A percentile compares a stretch with the other conserved stretches of the same genome.
Evolutionary conservation across 30 jellyfish, hydroid and myxozoan species (phyloP).

Genomic region (Pelagia noctiluca): DNA sequence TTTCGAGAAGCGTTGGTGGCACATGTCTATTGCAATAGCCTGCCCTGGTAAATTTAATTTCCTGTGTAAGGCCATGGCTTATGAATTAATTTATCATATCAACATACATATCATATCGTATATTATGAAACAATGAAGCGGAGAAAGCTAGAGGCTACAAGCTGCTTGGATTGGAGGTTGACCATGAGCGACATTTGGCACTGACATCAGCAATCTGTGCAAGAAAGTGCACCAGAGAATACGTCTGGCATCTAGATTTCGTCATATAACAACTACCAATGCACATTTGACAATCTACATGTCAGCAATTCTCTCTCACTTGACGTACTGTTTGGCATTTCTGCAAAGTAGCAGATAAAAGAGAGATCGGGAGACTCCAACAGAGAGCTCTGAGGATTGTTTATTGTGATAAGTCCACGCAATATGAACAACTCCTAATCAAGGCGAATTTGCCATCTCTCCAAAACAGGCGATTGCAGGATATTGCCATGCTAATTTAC

Average conservation of each 20-base stretch:
- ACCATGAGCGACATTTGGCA: too few relatives aligned
- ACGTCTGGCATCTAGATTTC: conserved; percentile 52
- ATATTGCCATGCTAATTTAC: conserved; percentile 33
- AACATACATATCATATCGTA: too few relatives aligned
- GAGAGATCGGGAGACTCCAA: conserved; percentile 34
- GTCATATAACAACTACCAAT: conserved; percentile 42
- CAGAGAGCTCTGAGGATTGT: conserved; percentile 20
- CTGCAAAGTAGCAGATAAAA: conserved; percentile 40
- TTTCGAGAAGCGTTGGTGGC: too few relatives aligned
- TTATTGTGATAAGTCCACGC: conserved; percentile 38
- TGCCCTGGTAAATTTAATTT: too few relatives aligned
- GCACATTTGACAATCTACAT: conserved; percentile 59
- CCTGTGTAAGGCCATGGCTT: too few relatives aligned
- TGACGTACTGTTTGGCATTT: conserved; percentile 34
- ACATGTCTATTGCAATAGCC: too few relatives aligned
- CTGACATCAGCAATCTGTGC: conserved; percentile 58
- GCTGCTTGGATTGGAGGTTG: too few relatives aligned
- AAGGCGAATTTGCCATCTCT: conserved; percentile 34
- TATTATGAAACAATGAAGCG: too few relatives aligned
- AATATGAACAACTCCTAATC: conserved; percentile 39
- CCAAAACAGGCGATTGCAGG: conserved; percentile 37
- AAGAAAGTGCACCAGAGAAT: conserved; percentile 61
- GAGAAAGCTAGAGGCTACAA: too few relatives aligned
- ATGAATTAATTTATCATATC: too few relatives aligned
- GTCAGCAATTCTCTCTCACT: conserved; percentile 57